Evolutionary conservation across 2,888 invertebrate species (phyloP).

Genomic region (Nasonovia ribisnigri): DNA sequence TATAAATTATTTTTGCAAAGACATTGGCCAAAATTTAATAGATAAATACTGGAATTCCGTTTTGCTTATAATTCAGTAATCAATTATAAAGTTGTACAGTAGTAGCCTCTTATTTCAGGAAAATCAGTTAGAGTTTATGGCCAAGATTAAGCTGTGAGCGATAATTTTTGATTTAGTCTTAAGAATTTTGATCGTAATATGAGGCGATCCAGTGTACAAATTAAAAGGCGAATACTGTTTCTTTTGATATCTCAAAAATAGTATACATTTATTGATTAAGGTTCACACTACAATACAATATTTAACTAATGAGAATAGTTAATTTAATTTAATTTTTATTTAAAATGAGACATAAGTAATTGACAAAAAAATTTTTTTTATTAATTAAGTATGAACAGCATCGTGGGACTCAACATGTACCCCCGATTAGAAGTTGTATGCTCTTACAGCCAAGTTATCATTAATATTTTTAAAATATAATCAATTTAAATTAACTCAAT

Average conservation of each 20-base stretch:
- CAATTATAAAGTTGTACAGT: neutral
- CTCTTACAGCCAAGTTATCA: neutral
- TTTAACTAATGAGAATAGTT: too few species aligned
- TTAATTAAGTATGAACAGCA: neutral
- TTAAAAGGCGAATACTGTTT: too few species aligned
- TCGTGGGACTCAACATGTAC: neutral
- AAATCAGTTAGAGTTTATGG: neutral
- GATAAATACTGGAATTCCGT: conserved; percentile 42
- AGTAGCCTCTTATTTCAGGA: neutral
- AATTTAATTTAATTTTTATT: too few species aligned
- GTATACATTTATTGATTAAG: too few species aligned
- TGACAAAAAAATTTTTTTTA: neutral
- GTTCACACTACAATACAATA: too few species aligned
- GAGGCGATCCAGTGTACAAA: too few species aligned
- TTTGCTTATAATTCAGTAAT: conserved; percentile 18
- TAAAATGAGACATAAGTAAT: too few species aligned
- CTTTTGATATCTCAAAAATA: too few species aligned
- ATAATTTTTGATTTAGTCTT: too few species aligned
- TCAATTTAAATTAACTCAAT: too few species aligned
- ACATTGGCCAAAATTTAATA: conserved; percentile 33
- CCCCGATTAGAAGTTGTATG: neutral
- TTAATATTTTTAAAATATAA: neutral
- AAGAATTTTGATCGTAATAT: too few species aligned
- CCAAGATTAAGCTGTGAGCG: too few species aligned
- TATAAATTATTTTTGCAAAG: conserved; percentile 62